Conservation (phyloP, 1,140 invertebrate species). For the Solenopsis fugax region DNA sequence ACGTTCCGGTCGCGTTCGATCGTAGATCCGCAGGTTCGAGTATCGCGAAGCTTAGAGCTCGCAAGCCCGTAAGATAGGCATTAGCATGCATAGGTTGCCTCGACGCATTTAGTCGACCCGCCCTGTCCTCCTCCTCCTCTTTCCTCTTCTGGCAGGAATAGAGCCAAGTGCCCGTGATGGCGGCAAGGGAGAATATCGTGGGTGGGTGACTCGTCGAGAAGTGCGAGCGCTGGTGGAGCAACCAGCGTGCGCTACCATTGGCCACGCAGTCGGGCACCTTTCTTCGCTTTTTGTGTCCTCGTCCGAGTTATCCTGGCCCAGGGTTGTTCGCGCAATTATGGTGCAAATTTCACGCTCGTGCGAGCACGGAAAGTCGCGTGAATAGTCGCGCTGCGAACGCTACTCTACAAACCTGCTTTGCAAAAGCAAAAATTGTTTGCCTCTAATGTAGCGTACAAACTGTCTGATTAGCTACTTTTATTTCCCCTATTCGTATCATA, state of each 20-base stretch:
- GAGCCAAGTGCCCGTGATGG: slow-evolving; percentile 25
- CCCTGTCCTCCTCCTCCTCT: slow-evolving; percentile 40
- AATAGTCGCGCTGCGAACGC: not conserved
- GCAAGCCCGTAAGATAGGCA: slow-evolving; percentile 80
- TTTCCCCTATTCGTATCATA: not conserved
- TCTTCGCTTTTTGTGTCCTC: slow-evolving; percentile 61
- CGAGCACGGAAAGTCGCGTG: not conserved
- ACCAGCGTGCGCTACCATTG: slow-evolving; percentile 8
- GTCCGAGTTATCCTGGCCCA: not conserved
- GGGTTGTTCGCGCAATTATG: slow-evolving; percentile 40
- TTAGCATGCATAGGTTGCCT: slow-evolving; percentile 83
- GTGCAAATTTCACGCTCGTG: slow-evolving; percentile 65
- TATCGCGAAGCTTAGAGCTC: slow-evolving; percentile 71
- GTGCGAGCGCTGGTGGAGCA: slow-evolving; percentile 19
- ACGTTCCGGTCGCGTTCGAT: slow-evolving; percentile 38
- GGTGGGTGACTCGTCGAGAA: slow-evolving; percentile 22
- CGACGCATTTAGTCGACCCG: slow-evolving; percentile 80
- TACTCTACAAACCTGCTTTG: not conserved
- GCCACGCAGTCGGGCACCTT: slow-evolving; percentile 39
- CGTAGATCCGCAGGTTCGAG: slow-evolving; percentile 78
- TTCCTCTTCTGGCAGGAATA: slow-evolving; percentile 45
- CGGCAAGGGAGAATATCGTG: not conserved
- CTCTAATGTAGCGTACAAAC: slow-evolving; percentile 18
- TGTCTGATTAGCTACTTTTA: not conserved
- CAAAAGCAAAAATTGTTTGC: slow-evolving; percentile 22